Conservation (phyloP, 2,888 invertebrate genomes). For the Drosophila setosimentum region DNA sequence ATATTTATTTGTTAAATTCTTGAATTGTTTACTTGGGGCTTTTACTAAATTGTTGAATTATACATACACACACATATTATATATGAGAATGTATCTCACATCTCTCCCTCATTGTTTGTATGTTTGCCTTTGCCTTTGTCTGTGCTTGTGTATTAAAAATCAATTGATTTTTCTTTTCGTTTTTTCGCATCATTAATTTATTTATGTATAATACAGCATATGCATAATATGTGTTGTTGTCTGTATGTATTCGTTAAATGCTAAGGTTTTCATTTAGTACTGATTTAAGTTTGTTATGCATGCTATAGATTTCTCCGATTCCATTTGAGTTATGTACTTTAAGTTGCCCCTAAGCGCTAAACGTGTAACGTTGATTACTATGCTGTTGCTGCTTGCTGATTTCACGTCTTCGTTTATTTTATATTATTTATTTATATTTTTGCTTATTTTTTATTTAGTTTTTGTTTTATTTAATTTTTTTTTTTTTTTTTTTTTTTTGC, state of each 20-base stretch:
- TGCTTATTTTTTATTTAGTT: conserved; percentile 15
- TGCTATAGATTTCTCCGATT: conserved; percentile 34
- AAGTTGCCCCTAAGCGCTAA: conserved; percentile 38
- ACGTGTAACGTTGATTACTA: conserved; percentile 24
- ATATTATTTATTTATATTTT: conserved; percentile 40
- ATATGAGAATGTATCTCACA: conserved; percentile 11
- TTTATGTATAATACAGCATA: conserved; percentile 33
- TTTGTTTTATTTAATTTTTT: conserved; percentile 28
- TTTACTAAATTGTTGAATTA: conserved; percentile 63
- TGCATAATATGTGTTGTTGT: conserved; percentile 16
- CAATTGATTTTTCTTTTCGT: conserved; percentile 37
- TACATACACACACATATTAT: conserved; percentile 43
- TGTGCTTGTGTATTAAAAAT: conserved; percentile 31
- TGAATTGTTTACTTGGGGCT: conserved; percentile 67
- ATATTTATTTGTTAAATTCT: conserved; percentile 66
- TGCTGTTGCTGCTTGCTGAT: conserved; percentile 21
- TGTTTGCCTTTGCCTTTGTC: conserved; percentile 1
- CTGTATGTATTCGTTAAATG: conserved; percentile 49
- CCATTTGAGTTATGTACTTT: conserved; percentile 23
- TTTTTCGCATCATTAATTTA: conserved; percentile 31
- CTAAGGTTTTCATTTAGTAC: conserved; percentile 42
- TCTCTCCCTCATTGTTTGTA: neutral
- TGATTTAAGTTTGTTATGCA: conserved; percentile 41
- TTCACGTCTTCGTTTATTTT: conserved; percentile 38
- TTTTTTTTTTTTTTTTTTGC: conserved; percentile 39